These are phyloP conservation scores for Myrmecophaga tridactyla DNA, from an alignment of 2,113 vertebrate genomes.

Conservation along the genomic window DNA sequence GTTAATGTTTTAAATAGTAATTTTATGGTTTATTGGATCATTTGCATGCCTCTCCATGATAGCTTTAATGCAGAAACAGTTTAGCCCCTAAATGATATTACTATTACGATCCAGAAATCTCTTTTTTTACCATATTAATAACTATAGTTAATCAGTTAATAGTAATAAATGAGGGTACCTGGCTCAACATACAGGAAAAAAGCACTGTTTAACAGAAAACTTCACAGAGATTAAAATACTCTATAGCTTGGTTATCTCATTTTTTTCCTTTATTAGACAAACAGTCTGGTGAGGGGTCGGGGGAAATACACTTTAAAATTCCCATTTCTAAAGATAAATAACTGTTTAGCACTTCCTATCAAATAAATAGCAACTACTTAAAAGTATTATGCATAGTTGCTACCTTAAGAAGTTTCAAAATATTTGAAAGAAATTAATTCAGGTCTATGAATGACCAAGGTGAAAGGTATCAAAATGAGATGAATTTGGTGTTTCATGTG, in stretches of 20 bases:
- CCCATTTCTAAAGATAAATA: background rate
- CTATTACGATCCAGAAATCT: background rate
- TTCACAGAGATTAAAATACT: constrained; percentile 15
- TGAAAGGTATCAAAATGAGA: constrained; percentile 9
- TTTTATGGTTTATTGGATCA: constrained; percentile 15
- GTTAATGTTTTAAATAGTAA: background rate
- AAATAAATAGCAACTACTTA: constrained; percentile 15
- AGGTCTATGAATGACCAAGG: background rate
- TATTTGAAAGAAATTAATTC: constrained; percentile 19
- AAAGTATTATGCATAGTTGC: background rate
- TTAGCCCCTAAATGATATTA: constrained; percentile 15
- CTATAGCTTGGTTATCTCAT: constrained; percentile 5
- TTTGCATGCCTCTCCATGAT: background rate
- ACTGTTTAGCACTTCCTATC: background rate
- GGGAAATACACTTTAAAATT: constrained; percentile 4
- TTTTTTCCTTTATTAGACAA: constrained; percentile 53
- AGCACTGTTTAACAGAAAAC: constrained; percentile 27
- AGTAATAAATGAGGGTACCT: background rate
- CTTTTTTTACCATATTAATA: background rate
- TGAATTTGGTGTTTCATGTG: background rate
- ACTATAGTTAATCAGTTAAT: constrained; percentile 20
- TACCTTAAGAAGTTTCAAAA: constrained; percentile 11
- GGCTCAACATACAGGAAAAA: background rate
- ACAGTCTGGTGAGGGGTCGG: background rate
- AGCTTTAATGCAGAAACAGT: background rate